These are phyloP conservation scores for Drosophila triauraria DNA, from an alignment of 1,140 invertebrate genomes.

Conservation along the genomic window DNA sequence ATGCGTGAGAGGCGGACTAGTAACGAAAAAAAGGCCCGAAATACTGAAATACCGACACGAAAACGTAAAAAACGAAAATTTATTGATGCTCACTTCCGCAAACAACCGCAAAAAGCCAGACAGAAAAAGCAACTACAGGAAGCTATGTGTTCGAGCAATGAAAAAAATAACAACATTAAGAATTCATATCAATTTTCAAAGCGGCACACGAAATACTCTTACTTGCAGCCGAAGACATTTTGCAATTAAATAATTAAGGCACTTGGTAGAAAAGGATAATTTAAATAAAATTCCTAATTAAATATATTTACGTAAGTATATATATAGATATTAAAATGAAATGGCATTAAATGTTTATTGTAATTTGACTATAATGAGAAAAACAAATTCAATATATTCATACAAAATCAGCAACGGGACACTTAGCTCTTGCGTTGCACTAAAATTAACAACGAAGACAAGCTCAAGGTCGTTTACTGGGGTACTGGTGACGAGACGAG, in stretches of 20 bases:
- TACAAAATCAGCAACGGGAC: too few species aligned
- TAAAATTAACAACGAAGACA: too few species aligned
- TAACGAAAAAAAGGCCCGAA: constrained; percentile 22
- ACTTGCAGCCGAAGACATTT: neutral
- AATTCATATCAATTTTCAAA: neutral
- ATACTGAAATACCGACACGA: constrained; percentile 38
- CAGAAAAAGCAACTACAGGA: constrained; percentile 46
- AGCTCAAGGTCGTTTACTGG: too few species aligned
- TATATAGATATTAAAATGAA: too few species aligned
- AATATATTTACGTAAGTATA: too few species aligned
- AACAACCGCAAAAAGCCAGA: constrained; percentile 54
- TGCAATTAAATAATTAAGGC: neutral
- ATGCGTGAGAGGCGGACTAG: constrained; percentile 40
- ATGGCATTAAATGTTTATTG: too few species aligned
- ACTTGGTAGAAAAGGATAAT: neutral
- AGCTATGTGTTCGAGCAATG: constrained; percentile 48
- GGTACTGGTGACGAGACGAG: too few species aligned
- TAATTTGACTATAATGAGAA: too few species aligned
- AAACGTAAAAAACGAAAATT: constrained; percentile 76
- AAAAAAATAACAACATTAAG: constrained; percentile 39
- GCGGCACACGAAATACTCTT: constrained; percentile 7
- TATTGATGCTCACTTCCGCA: constrained; percentile 76
- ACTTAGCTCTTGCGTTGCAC: too few species aligned
- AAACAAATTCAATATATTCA: too few species aligned
- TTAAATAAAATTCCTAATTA: neutral